phyloP scores from a whole-genome alignment of 1,140 invertebrate species.

The Centruroides sculpturatus region DNA sequence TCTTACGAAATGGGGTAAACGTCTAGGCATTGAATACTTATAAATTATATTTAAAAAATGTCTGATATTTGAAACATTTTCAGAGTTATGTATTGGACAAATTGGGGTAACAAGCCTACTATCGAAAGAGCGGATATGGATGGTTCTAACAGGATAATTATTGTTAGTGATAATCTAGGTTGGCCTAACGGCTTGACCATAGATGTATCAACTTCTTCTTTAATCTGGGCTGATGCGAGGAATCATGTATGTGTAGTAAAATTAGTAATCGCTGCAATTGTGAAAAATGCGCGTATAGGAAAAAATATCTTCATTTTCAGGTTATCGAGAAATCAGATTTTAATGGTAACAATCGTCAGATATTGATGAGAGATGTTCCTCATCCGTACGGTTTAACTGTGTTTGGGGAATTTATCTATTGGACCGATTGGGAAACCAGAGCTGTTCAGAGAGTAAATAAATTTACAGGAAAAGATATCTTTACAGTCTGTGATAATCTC shows the following conservation, averaged over 20 bases:
- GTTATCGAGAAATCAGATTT: slow-evolving; percentile 29
- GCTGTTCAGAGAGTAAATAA: slow-evolving; percentile 56
- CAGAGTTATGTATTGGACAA: slow-evolving; percentile 68
- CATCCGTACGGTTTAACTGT: slow-evolving; percentile 75
- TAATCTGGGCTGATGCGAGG: slow-evolving; percentile 39
- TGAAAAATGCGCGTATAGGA: no score
- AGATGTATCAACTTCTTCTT: slow-evolving; percentile 41
- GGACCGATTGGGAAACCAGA: slow-evolving; percentile 72
- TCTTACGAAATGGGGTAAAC: slow-evolving; percentile 61
- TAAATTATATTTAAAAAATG: no score
- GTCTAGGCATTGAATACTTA: no score
- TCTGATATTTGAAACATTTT: background rate
- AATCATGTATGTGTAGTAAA: slow-evolving; percentile 33
- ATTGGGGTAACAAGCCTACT: slow-evolving; percentile 65
- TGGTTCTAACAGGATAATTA: slow-evolving; percentile 35
- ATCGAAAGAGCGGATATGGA: slow-evolving; percentile 87
- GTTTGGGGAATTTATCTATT: slow-evolving; percentile 56
- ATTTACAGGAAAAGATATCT: slow-evolving; percentile 40
- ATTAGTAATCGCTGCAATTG: no score
- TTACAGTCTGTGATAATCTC: slow-evolving; percentile 50
- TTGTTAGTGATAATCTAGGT: slow-evolving; percentile 11
- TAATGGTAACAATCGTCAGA: slow-evolving; percentile 23
- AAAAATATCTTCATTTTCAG: slow-evolving; percentile 5
- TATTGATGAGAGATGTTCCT: slow-evolving; percentile 47
- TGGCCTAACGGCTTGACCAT: slow-evolving; percentile 56